Evolutionary conservation across 2,888 invertebrate genomes (phyloP).

Genomic region (Drosophila yooni): DNA sequence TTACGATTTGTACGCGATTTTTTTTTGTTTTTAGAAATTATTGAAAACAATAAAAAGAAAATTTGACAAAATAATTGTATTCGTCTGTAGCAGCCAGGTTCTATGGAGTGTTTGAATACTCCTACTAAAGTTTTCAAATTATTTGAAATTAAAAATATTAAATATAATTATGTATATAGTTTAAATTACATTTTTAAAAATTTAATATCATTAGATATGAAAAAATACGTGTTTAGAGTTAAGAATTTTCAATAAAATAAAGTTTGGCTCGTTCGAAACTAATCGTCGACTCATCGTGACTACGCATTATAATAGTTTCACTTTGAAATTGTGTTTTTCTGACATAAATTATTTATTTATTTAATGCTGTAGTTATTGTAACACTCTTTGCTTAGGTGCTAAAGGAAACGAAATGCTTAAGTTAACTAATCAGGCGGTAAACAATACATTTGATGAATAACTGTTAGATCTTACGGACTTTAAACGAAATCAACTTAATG

Average conservation of each 20-base stretch:
- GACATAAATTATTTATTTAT: constrained; percentile 57
- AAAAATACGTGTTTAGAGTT: neutral
- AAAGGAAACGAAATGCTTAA: constrained; percentile 41
- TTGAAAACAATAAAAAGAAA: neutral
- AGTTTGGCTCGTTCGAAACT: neutral
- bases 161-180: neutral
- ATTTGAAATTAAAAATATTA: neutral
- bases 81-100: neutral
- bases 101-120: neutral
- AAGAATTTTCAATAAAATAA: neutral
- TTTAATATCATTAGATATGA: neutral
- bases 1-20: neutral
- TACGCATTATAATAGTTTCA: too few relatives aligned
- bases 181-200: neutral
- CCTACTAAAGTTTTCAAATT: neutral
- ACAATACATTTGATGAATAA: constrained; percentile 17
- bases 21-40: neutral
- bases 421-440: constrained; percentile 10
- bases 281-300: too few relatives aligned
- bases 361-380: constrained; percentile 72
- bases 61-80: neutral
- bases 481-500: constrained; percentile 35
- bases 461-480: constrained; percentile 10
- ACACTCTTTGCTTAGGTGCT: constrained; percentile 68
- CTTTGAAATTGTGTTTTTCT: constrained; percentile 5